phyloP scores from a whole-genome alignment of 2,888 invertebrate species.

The Lamellibrachia satsuma region DNA sequence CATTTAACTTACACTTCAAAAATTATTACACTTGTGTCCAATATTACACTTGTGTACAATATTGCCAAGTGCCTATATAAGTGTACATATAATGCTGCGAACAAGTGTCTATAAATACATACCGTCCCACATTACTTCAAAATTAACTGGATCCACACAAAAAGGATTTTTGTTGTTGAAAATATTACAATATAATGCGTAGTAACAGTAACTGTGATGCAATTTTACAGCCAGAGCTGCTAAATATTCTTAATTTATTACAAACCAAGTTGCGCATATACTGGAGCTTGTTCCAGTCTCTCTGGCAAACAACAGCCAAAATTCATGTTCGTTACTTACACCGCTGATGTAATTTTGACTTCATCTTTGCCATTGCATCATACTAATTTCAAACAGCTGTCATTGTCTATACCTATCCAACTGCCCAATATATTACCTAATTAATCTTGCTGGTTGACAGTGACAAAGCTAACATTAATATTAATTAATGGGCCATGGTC shows the following conservation, averaged over 20 bases:
- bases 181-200: neutral
- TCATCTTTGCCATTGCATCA: neutral
- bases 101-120: neutral
- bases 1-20: neutral
- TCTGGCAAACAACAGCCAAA: neutral
- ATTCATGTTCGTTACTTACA: neutral
- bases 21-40: neutral
- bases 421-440: neutral
- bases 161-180: neutral
- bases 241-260: neutral
- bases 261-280: neutral
- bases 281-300: neutral
- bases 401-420: neutral
- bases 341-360: neutral
- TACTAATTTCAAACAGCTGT: neutral
- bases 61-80: neutral
- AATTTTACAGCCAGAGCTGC: neutral
- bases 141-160: neutral
- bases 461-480: neutral
- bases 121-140: neutral
- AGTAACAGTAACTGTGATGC: neutral
- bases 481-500: neutral
- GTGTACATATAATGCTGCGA: neutral
- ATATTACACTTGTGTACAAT: neutral
- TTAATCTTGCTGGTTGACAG: neutral